These are phyloP conservation scores for Hipposideros armiger DNA, from an alignment of 2,113 vertebrate species.

Conservation along the genomic window DNA sequence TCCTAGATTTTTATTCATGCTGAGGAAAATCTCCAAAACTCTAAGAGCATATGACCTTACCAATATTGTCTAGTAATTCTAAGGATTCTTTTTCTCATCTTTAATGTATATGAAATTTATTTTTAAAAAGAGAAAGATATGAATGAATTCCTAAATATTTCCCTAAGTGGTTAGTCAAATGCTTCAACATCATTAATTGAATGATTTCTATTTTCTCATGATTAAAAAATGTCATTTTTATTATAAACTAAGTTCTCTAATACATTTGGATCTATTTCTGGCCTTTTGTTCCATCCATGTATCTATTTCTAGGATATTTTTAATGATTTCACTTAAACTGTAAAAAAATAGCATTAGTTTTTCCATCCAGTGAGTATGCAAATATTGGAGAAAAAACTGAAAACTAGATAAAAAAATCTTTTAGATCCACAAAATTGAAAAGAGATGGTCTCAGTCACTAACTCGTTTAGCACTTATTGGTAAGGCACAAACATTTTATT, in stretches of 20 bases:
- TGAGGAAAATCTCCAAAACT: not conserved
- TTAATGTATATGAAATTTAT: not conserved
- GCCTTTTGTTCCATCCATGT: not conserved
- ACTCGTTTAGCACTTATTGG: not conserved
- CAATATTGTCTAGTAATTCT: conserved; percentile 33
- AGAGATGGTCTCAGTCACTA: not conserved
- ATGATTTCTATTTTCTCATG: not conserved
- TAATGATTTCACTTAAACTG: not conserved
- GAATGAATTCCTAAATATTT: not conserved
- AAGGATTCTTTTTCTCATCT: not conserved
- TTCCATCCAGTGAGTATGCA: not conserved
- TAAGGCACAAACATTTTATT: not conserved
- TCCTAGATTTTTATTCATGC: not conserved
- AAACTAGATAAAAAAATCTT: not conserved
- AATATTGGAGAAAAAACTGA: not conserved
- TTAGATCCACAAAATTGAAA: not conserved
- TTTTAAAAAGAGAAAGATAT: conserved; percentile 3
- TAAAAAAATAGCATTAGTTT: not conserved
- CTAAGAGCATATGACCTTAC: not conserved
- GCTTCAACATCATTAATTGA: not conserved
- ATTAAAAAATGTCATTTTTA: conserved; percentile 29
- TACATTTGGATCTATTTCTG: not conserved
- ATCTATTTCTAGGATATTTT: conserved; percentile 45
- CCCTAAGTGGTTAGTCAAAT: not conserved
- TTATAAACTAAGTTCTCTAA: conserved; percentile 2